These are phyloP conservation scores for Epinotia ramella DNA, from an alignment of 2,888 invertebrate genomes.

Conservation along the genomic window DNA sequence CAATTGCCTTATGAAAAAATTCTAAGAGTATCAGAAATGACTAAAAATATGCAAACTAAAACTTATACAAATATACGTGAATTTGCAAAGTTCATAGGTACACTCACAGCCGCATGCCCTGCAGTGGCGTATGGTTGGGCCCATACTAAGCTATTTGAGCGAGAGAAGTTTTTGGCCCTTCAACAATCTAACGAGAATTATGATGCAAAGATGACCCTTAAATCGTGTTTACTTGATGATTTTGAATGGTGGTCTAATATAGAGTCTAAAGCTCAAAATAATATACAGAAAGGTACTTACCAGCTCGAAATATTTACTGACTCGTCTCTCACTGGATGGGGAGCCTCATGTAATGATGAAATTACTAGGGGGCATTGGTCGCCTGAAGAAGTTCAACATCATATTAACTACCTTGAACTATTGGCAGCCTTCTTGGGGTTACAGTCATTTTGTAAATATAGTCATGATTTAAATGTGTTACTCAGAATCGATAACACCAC, in stretches of 20 bases:
- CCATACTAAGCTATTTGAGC: constrained; percentile 1
- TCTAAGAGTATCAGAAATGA: constrained; percentile 1
- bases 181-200: neutral
- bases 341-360: no score
- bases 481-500: no score
- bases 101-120: constrained; percentile 13
- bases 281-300: neutral
- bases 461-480: no score
- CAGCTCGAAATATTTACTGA: no score
- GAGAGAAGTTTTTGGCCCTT: neutral
- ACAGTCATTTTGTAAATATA: no score
- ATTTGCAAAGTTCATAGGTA: constrained; percentile 18
- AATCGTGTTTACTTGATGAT: constrained; percentile 2
- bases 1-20: constrained; percentile 12
- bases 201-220: neutral
- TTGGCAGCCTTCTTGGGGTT: no score
- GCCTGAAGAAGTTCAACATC: no score
- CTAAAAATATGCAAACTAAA: neutral
- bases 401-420: no score
- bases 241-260: constrained; percentile 1
- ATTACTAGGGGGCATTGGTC: no score
- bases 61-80: constrained; percentile 13
- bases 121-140: constrained; percentile 18
- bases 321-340: no score
- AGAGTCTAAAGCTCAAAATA: neutral